phyloP scores from a whole-genome alignment of 23 tunicate species.

The Ascidia mentula region DNA sequence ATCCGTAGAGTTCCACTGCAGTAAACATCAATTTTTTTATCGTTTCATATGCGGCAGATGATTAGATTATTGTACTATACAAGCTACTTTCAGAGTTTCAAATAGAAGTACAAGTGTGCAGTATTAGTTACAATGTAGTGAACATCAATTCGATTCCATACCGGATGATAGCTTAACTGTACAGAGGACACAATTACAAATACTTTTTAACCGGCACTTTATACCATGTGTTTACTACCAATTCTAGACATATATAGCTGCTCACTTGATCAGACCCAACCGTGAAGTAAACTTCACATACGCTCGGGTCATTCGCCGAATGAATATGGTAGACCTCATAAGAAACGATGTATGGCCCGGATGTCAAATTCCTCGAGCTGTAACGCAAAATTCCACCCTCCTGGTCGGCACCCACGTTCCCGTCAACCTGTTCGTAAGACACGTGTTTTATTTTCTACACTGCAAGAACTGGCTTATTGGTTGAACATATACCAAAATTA shows the following conservation, averaged over 20 bases:
- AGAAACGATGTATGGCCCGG: background rate
- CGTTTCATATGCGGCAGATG: too few relatives aligned
- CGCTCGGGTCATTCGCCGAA: conserved; percentile 21
- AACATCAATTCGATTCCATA: too few relatives aligned
- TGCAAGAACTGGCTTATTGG: background rate
- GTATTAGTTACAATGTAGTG: too few relatives aligned
- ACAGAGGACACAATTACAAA: too few relatives aligned
- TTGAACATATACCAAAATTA: too few relatives aligned
- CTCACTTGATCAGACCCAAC: conserved; percentile 3
- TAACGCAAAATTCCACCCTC: conserved; percentile 16
- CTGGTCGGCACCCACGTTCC: conserved; percentile 15
- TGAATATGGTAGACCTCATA: conserved; percentile 26
- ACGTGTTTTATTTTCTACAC: background rate
- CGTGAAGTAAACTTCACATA: conserved; percentile 28
- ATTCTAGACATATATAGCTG: too few relatives aligned
- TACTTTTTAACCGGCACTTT: too few relatives aligned
- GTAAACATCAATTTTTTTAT: background rate
- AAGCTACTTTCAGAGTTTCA: too few relatives aligned
- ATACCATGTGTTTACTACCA: too few relatives aligned
- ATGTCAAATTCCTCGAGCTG: background rate
- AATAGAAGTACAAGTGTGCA: too few relatives aligned
- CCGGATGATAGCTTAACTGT: too few relatives aligned
- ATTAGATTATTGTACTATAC: too few relatives aligned
- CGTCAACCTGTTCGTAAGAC: background rate
- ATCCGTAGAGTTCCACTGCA: background rate